Base-by-base conservation (phyloP, 2,113 vertebrate genomes). In the Xyrauchen texanus region DNA sequence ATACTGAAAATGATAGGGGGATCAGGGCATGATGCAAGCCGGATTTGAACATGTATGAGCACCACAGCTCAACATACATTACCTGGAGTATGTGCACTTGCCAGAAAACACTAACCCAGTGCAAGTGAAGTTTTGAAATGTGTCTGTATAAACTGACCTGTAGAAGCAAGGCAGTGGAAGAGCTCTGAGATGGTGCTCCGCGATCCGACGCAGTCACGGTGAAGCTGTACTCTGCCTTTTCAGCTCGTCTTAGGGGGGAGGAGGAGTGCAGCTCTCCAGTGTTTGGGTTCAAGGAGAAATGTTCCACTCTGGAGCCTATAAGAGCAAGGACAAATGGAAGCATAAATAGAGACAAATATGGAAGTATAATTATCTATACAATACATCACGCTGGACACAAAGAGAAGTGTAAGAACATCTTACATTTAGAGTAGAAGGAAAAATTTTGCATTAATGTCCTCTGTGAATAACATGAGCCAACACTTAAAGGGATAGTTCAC, bases 271-370 rank as follows among this genome's bases (percentile, higher is more conserved):
- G 86, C 84, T 98, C 96, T 0, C 97, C 97, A 0, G 90, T 96
- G 49, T 91, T 93, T 7, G 88, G 64, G 5, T 96, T 95, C 16
- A 99, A 87, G 0, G 94, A 93, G 88, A 98, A 99, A 2, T 94
- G 93, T 82, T 98, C 96, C 0, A 93, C 94, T 93, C 97, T 94
- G 79, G 95, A 86, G 21, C 97, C 97, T 99, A 83, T 9, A 55
- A 65, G 44, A 70, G 11, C 81, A 45, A 81, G 21, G 12, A 60
- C 47, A 44, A 69, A 65, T 62, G n/a, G 45, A 75, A 74, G 44
- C 46, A 70, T 53, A 46, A 64, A 63, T 61, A 68, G 44, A 64
- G 45, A 70, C 64, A 79, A 58, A 81, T 68, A 69, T 65, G 46
- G 65, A 16, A 44, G 68, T 15, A 15, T 76, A 65, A 65, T 64